Base-by-base conservation (phyloP, 2,113 vertebrate species). In the Callipepla californica region DNA sequence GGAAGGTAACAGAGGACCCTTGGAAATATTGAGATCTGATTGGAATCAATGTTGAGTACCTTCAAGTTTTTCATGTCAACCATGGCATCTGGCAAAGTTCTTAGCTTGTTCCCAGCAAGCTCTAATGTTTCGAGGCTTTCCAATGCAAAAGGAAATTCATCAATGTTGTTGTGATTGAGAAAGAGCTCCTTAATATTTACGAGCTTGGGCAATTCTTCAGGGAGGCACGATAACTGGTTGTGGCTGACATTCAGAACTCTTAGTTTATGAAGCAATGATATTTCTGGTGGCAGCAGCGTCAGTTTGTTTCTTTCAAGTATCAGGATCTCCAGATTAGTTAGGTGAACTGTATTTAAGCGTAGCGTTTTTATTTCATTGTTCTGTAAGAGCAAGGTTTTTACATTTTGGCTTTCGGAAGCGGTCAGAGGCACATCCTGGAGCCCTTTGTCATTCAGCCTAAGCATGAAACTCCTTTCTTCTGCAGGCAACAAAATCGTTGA, bases 321-420 rank as follows among this genome's bases (percentile, higher is more conserved):
- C 30, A 97, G 55, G 76, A 95, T 78, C 92, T 98, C 96, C 87
- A 97, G 89, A 55, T 94, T 80, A 53, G 44, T n/a, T 58, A 98
- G 34, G 79, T 73, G 78, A 58, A n/a, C 12, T 72, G 85, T 48
- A 62, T 95, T 90, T 88, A 40, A 86, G 83, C 90, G 82, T 36
- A 97, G 81, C 34, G 9, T 28, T 91, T 94, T 96, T 26, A 97
- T 97, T 67, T 95, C 11, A 72, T 96, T 98, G 63, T 96, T 91
- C 72, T 95, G 80, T 53, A 98, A 95, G 72, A 95, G 93, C 19
- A 98, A 89, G 51, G 92, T 92, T 85, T 95, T 97, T 72, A 97
- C 44, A 70, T 84, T 69, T 67, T 81, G 81, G 15, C 20, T 74
- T 85, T 89, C 92, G 65, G 97, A 95, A 91, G 91, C 34, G 4